phyloP scores from a whole-genome alignment of 2,888 invertebrate genomes.

The Sinohyriopsis cumingii region DNA sequence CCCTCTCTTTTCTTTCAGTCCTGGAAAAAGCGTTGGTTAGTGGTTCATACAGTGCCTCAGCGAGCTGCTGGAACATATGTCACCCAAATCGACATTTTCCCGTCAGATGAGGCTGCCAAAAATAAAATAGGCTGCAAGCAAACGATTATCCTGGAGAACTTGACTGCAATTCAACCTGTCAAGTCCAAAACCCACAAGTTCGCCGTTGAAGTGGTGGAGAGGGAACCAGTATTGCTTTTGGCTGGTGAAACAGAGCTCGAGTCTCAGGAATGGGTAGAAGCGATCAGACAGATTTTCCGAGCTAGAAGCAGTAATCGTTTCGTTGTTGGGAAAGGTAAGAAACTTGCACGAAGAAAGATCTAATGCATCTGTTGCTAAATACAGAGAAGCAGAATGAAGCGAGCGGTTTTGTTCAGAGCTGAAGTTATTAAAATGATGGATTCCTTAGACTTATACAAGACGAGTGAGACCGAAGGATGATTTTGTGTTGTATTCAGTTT shows the following conservation, averaged over 20 bases:
- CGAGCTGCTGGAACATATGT: constrained; percentile 45
- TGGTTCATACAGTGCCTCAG: constrained; percentile 57
- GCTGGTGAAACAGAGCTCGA: constrained; percentile 48
- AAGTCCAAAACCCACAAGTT: constrained; percentile 52
- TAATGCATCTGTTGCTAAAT: too few species aligned
- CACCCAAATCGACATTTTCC: constrained; percentile 54
- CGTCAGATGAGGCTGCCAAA: constrained; percentile 41
- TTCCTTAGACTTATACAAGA: too few species aligned
- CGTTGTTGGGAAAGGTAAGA: neutral
- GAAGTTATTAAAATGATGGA: too few species aligned
- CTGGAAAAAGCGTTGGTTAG: constrained; percentile 59
- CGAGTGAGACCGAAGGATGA: too few species aligned
- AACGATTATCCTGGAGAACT: constrained; percentile 56
- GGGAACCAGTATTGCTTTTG: constrained; percentile 50
- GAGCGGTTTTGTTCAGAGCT: too few species aligned
- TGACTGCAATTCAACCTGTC: constrained; percentile 46
- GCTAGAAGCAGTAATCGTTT: constrained; percentile 23
- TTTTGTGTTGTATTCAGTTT: too few species aligned
- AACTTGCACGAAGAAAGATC: neutral
- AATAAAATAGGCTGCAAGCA: constrained; percentile 41
- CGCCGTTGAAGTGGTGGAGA: constrained; percentile 59
- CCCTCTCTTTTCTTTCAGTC: constrained; percentile 38
- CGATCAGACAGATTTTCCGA: constrained; percentile 53
- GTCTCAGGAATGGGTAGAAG: constrained; percentile 52
- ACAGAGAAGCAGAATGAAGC: too few species aligned